A percentile compares a stretch with the other conserved stretches of the same genome.
Conservation (phyloP, 2,113 vertebrate genomes). For the Erinaceus europaeus region DNA sequence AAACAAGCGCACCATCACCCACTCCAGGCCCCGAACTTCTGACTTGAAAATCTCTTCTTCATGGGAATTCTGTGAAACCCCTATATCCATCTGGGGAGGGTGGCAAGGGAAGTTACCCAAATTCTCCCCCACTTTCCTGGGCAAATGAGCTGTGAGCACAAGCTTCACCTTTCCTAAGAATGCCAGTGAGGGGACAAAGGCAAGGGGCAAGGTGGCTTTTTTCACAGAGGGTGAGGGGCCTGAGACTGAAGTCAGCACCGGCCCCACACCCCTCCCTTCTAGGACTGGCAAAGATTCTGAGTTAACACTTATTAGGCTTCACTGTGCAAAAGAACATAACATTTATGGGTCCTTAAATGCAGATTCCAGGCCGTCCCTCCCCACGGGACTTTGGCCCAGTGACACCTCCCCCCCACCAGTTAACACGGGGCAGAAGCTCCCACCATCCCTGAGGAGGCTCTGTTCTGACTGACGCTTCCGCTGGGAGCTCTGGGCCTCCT, state of each 20-base stretch:
- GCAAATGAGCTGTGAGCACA: not conserved
- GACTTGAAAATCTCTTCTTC: not conserved
- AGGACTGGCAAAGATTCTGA: not conserved
- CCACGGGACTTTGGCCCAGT: no score
- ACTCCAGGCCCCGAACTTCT: not conserved
- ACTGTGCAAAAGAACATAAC: not conserved
- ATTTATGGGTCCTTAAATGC: not conserved
- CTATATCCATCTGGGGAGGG: not conserved
- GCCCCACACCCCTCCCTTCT: not conserved
- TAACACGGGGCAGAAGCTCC: not conserved
- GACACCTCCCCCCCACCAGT: no score
- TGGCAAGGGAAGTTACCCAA: not conserved
- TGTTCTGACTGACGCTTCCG: not conserved
- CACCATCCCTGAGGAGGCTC: not conserved
- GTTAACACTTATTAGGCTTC: not conserved
- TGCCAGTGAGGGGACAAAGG: accelerated
- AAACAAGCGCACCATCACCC: no score
- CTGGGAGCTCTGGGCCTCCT: not conserved
- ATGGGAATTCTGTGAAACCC: not conserved
- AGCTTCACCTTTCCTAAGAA: not conserved
- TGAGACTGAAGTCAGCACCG: not conserved
- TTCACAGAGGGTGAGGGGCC: not conserved
- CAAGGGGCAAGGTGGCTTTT: not conserved
- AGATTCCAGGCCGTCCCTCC: not conserved
- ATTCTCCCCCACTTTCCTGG: not conserved